Evolutionary conservation across 1,140 invertebrate species (phyloP).

Genomic region (Sycophila sp.): DNA sequence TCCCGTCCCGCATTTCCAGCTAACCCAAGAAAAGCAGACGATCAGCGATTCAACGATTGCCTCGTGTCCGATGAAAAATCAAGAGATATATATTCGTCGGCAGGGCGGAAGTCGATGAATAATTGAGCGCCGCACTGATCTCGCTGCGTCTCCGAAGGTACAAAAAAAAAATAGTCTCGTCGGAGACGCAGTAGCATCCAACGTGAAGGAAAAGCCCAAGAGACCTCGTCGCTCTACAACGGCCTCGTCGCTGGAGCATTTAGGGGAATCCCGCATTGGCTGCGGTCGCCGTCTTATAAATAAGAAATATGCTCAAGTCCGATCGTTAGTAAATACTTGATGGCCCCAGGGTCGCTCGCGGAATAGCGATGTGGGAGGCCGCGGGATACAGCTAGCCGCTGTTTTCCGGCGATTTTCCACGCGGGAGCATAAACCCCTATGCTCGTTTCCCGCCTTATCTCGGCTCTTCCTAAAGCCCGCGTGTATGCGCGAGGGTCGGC

Average conservation of each 20-base stretch:
- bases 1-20: too few relatives aligned
- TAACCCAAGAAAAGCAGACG: too few relatives aligned
- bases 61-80: too few relatives aligned
- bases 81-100: too few relatives aligned
- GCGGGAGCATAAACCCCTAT: not conserved
- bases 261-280: not conserved
- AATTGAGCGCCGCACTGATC: not conserved
- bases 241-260: not conserved
- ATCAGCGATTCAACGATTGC: too few relatives aligned
- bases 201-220: not conserved
- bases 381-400: too few relatives aligned
- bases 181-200: not conserved
- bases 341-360: constrained; percentile 10
- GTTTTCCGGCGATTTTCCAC: not conserved
- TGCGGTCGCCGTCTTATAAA: constrained; percentile 26
- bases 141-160: not conserved
- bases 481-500: too few relatives aligned
- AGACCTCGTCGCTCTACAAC: not conserved
- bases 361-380: constrained; percentile 33
- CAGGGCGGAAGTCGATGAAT: too few relatives aligned
- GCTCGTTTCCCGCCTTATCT: not conserved
- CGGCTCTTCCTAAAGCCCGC: too few relatives aligned
- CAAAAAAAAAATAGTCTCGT: too few relatives aligned
- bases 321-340: constrained; percentile 49
- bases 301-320: constrained; percentile 32